A percentile compares a stretch with the other conserved stretches of the same genome.
Evolutionary conservation across 2,888 invertebrate species (phyloP).

Genomic region (Xylocampa areola): DNA sequence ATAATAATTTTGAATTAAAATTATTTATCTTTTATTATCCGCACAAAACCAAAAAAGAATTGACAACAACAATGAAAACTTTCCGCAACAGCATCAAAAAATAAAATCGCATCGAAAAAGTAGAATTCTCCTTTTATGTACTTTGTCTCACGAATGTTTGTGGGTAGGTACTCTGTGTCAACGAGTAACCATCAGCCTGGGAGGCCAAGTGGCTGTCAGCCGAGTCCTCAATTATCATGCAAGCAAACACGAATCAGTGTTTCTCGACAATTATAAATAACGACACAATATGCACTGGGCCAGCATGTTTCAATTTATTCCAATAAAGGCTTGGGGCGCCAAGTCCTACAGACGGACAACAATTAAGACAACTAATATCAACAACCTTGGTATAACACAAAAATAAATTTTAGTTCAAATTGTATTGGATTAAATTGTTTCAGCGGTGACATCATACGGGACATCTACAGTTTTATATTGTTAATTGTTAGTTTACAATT

Average conservation of each 20-base stretch:
- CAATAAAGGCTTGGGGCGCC: conserved; percentile 42
- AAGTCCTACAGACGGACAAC: conserved; percentile 29
- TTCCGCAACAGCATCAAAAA: too few relatives aligned
- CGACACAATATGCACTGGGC: conserved; percentile 29
- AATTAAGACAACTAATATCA: conserved; percentile 43
- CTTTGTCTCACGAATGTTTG: too few relatives aligned
- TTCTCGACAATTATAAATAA: conserved; percentile 53
- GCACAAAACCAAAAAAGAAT: too few relatives aligned
- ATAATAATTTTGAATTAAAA: too few relatives aligned
- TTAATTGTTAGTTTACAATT: background rate
- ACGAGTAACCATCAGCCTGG: too few relatives aligned
- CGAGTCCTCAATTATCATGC: conserved; percentile 30
- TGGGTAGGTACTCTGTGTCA: too few relatives aligned
- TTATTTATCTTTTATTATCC: too few relatives aligned
- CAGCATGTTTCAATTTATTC: conserved; percentile 41
- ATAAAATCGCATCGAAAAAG: too few relatives aligned
- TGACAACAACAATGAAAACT: too few relatives aligned
- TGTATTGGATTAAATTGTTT: conserved; percentile 45
- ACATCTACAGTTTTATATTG: conserved; percentile 22
- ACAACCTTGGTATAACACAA: conserved; percentile 40
- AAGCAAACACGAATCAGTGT: conserved; percentile 48
- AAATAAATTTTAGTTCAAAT: conserved; percentile 48
- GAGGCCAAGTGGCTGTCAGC: conserved; percentile 1
- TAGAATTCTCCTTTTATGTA: too few relatives aligned
- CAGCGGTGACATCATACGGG: conserved; percentile 36